Conservation (phyloP, 1,140 invertebrate species). For the Linepithema humile region DNA sequence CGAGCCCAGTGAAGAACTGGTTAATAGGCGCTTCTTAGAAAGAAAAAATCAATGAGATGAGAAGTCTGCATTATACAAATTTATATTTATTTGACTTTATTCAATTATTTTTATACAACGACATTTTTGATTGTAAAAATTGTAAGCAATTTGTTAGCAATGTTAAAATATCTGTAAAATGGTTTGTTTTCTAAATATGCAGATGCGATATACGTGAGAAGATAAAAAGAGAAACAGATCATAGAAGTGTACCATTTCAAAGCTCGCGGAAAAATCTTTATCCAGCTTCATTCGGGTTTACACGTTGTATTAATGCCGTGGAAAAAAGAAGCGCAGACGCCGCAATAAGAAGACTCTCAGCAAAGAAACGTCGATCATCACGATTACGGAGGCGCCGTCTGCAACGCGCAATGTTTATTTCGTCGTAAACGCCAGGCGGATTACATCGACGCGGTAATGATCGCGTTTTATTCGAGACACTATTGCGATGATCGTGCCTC, state of each 20-base stretch:
- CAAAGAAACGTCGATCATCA: conserved; percentile 17
- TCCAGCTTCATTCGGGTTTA: not conserved
- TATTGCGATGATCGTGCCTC: conserved; percentile 29
- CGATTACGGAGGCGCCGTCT: conserved; percentile 50
- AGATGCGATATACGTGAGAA: not conserved
- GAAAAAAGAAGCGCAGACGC: conserved; percentile 8
- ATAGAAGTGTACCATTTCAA: not conserved
- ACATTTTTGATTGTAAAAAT: not conserved
- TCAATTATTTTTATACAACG: not conserved
- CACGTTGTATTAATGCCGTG: conserved; percentile 37
- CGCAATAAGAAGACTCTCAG: conserved; percentile 24
- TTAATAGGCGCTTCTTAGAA: not conserved
- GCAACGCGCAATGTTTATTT: conserved; percentile 54
- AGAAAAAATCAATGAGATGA: too few relatives aligned
- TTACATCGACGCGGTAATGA: conserved; percentile 63
- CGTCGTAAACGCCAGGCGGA: conserved; percentile 53
- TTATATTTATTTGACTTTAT: not conserved
- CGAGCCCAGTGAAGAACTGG: not conserved
- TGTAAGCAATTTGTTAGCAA: not conserved
- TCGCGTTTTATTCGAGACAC: conserved; percentile 60
- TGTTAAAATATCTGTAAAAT: too few relatives aligned
- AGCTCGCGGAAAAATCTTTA: not conserved
- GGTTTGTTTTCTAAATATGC: not conserved
- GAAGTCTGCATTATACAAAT: not conserved
- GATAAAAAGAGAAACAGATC: not conserved